Evolutionary conservation across 2,113 vertebrate species (phyloP).

Genomic region (Lampris megalopsis): DNA sequence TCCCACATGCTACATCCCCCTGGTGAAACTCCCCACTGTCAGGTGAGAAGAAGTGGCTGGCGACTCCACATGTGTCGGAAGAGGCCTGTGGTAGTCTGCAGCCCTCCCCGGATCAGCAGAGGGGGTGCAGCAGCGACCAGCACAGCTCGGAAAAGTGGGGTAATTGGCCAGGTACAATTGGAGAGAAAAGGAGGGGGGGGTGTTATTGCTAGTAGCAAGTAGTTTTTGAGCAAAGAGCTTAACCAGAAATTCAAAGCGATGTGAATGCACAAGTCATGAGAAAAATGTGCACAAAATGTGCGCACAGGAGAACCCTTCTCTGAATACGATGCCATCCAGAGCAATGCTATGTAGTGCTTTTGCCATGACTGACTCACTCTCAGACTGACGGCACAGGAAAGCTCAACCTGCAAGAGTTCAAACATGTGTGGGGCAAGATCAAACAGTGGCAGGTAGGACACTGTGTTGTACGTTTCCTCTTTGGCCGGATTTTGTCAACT

Average conservation of each 20-base stretch:
- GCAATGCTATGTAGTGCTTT: background rate
- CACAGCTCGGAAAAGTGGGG: too few relatives aligned
- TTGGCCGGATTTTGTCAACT: background rate
- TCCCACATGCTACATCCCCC: too few relatives aligned
- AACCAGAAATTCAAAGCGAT: background rate
- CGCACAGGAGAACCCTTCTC: too few relatives aligned
- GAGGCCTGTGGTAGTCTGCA: too few relatives aligned
- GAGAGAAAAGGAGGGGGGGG: too few relatives aligned
- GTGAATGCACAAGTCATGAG: background rate
- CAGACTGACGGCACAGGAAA: slow-evolving; percentile 96
- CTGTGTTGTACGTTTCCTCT: background rate
- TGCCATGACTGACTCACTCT: slow-evolving; percentile 43
- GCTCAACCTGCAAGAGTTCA: slow-evolving; percentile 95
- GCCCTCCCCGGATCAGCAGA: too few relatives aligned
- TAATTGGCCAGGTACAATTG: too few relatives aligned
- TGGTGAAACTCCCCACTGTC: too few relatives aligned
- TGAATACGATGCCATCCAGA: background rate
- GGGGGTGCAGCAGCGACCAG: too few relatives aligned
- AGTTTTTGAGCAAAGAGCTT: background rate
- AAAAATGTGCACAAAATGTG: too few relatives aligned
- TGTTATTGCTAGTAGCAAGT: background rate
- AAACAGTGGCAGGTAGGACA: slow-evolving; percentile 93
- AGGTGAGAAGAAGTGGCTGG: too few relatives aligned
- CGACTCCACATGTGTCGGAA: too few relatives aligned
- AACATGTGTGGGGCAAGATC: slow-evolving; percentile 96